phyloP scores from a whole-genome alignment of 2,797 vertebrate genomes.

The Acipenser oxyrinchus region DNA sequence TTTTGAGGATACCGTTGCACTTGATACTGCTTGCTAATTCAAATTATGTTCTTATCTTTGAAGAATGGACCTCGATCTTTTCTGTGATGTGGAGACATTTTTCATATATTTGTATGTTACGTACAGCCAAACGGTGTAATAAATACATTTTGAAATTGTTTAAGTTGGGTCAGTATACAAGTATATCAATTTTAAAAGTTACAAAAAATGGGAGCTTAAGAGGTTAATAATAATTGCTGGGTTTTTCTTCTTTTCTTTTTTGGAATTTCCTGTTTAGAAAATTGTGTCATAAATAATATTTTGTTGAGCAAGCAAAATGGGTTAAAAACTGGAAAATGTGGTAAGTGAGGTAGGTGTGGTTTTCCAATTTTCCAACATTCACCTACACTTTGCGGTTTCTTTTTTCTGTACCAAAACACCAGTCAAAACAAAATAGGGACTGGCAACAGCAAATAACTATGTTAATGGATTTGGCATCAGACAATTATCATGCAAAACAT shows the following conservation, averaged over 20 bases:
- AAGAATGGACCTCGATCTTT: no score
- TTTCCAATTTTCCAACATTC: slow-evolving; percentile 21
- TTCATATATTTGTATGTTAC: no score
- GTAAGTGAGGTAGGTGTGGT: slow-evolving; percentile 21
- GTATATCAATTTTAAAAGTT: no score
- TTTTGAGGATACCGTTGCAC: no score
- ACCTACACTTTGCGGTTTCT: slow-evolving; percentile 19
- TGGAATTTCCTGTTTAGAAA: slow-evolving; percentile 33
- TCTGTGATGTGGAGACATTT: no score
- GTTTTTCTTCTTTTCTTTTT: not conserved
- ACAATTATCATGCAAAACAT: slow-evolving; percentile 3
- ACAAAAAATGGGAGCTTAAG: no score
- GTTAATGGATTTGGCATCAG: not conserved
- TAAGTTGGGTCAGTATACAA: no score
- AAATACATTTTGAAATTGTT: no score
- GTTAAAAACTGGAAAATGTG: slow-evolving; percentile 37
- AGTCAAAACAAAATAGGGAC: not conserved
- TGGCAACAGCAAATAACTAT: no score
- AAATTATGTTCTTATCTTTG: no score
- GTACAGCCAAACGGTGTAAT: no score
- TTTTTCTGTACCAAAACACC: slow-evolving; percentile 14
- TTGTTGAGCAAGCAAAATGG: not conserved
- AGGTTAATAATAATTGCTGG: not conserved
- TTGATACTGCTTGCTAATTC: no score
- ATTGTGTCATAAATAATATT: not conserved